These are phyloP conservation scores for Tanaodytes sp. DNA, from an alignment of 2,888 invertebrate species.

Conservation along the genomic window DNA sequence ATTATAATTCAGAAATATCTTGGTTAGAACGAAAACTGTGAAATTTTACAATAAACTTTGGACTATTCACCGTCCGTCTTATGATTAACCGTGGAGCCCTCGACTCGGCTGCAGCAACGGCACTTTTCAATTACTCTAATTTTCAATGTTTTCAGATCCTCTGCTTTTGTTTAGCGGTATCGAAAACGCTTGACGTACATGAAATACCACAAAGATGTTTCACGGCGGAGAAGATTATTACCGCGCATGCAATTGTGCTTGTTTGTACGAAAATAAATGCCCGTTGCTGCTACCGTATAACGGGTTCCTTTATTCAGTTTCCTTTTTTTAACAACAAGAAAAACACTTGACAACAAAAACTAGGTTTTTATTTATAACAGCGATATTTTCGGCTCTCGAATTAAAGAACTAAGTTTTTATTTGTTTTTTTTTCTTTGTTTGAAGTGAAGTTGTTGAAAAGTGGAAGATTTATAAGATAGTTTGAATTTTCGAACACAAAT, in stretches of 20 bases:
- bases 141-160: conserved; percentile 28
- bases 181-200: conserved; percentile 8
- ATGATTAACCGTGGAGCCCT: conserved; percentile 34
- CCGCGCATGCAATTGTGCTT: conserved; percentile 21
- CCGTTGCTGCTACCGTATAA: not conserved
- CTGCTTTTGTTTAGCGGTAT: conserved; percentile 23
- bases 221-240: conserved; percentile 16
- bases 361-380: too few species aligned
- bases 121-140: conserved; percentile 45
- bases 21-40: too few species aligned
- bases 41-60: conserved; percentile 31
- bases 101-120: conserved; percentile 28
- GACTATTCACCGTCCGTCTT: conserved; percentile 29
- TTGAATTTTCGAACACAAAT: too few species aligned
- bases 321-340: conserved; percentile 16
- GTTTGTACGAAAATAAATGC: conserved; percentile 9
- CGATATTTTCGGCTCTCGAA: too few species aligned
- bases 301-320: not conserved
- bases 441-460: too few species aligned
- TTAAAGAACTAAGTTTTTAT: too few species aligned
- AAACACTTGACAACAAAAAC: too few species aligned
- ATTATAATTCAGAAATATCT: too few species aligned
- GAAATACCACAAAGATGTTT: conserved; percentile 15
- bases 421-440: too few species aligned
- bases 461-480: too few species aligned